These are phyloP conservation scores for Hephaestus fuliginosus DNA, from an alignment of 2,797 vertebrate genomes.

Conservation along the genomic window DNA sequence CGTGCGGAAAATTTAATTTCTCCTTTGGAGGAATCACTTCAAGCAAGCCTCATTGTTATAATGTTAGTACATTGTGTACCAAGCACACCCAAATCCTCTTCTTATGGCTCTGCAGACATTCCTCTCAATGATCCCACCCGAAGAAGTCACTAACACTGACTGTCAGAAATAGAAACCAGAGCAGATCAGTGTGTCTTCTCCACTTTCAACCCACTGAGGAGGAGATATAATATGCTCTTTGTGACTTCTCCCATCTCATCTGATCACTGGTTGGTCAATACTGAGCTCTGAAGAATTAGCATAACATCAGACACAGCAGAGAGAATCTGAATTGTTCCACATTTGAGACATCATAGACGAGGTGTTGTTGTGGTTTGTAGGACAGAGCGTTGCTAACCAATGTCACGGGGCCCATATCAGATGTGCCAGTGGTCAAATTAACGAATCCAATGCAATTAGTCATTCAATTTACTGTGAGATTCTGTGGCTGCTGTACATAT, in stretches of 20 bases:
- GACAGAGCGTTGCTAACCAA: slow-evolving; percentile 70
- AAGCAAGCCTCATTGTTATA: neutral
- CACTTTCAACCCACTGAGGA: slow-evolving; percentile 14
- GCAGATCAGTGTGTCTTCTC: slow-evolving; percentile 27
- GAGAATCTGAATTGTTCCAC: slow-evolving; percentile 70
- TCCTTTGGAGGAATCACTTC: neutral
- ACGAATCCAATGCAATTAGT: slow-evolving; percentile 80
- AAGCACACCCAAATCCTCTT: neutral
- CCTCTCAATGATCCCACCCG: neutral
- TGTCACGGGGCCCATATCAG: slow-evolving; percentile 74
- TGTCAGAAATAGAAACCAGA: slow-evolving; percentile 33
- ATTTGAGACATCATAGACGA: slow-evolving; percentile 62
- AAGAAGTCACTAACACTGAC: slow-evolving; percentile 6
- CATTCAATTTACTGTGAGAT: slow-evolving; percentile 70
- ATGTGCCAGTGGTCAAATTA: slow-evolving; percentile 77
- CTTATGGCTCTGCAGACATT: slow-evolving; percentile 14
- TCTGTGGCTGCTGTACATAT: slow-evolving; percentile 46
- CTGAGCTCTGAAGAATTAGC: slow-evolving; percentile 49
- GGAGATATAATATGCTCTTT: slow-evolving; percentile 30
- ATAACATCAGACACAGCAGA: slow-evolving; percentile 55
- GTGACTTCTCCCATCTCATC: slow-evolving; percentile 42
- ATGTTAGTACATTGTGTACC: neutral
- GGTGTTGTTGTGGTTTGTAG: slow-evolving; percentile 61
- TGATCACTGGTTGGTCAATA: slow-evolving; percentile 31
- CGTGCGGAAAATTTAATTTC: neutral